Base-by-base conservation (phyloP, 2,113 vertebrate species). In the sheep (Ovis aries) region DNA sequence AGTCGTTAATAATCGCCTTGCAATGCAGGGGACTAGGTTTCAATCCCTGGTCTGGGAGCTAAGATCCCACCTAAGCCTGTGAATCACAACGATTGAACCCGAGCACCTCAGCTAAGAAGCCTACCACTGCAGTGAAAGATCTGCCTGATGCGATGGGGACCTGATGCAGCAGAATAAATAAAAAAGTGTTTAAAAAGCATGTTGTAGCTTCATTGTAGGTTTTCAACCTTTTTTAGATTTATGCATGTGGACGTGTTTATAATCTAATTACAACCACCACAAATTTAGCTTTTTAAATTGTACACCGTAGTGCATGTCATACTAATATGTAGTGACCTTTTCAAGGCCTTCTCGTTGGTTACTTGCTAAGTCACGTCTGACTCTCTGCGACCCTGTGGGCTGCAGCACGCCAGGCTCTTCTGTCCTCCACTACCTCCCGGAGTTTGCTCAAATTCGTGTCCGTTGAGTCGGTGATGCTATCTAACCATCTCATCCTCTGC, bases 301-400 rank as follows among this genome's bases (percentile, higher is more conserved):
- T 98, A 99, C 95, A 96, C 98, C 99, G 99, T 99, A 99, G 99
- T 99, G 99, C 99, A 99, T 99, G 99, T 99, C 99, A 99, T 99
- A 98, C 98, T 98, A 98, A 93, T 97, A 97, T 60, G 96, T 95
- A 98, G 98, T 98, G 98, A 98, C 98, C 98, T 99, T 98, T 98
- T 98, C 96, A 98, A 98, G 98, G 98, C 98, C 21, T 74, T 74
- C 21, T 25, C 9, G 64, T 36, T 23, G 67, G 13, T 74, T 25
- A 74, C 36, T 13, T 74, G 71, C 36, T 40, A 13, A 40, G 21
- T 74, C 36, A 40, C 1, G 11, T 74, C 67, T 40, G 36, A 40
- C 67, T 74, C 67, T 23, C 25, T 74, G 21, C 5, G 3, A 25
- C 21, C 71, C 36, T 0, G 1, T 25, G 36, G 71, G 12, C 71